These are phyloP conservation scores for Propithecus deckenii DNA, from an alignment of 2,797 vertebrate species.

Conservation along the genomic window DNA sequence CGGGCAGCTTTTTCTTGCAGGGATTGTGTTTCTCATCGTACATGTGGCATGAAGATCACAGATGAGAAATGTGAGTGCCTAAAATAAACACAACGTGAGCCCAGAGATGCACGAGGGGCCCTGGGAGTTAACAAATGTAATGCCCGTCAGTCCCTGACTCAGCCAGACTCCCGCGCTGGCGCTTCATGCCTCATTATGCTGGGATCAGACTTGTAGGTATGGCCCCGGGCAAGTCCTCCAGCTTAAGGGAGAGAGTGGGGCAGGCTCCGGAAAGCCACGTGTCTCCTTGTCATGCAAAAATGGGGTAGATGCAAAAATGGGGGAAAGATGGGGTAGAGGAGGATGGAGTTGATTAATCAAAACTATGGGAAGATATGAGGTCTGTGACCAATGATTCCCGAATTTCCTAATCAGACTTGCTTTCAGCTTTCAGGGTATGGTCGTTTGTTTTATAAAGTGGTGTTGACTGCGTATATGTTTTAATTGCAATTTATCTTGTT, in stretches of 20 bases:
- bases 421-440: neutral
- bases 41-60: slow-evolving; percentile 88
- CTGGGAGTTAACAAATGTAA: slow-evolving; percentile 90
- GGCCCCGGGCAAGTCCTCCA: slow-evolving; percentile 86
- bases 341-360: slow-evolving; percentile 69
- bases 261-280: slow-evolving; percentile 77
- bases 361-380: neutral
- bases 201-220: slow-evolving; percentile 89
- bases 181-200: slow-evolving; percentile 93
- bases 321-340: slow-evolving; percentile 72
- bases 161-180: slow-evolving; percentile 90
- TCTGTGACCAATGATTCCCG: slow-evolving; percentile 46
- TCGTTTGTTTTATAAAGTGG: neutral
- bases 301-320: too few relatives aligned
- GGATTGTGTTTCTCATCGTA: slow-evolving; percentile 80
- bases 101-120: slow-evolving; percentile 87
- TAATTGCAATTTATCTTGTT: slow-evolving; percentile 55
- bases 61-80: slow-evolving; percentile 84
- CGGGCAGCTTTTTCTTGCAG: slow-evolving; percentile 77
- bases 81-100: slow-evolving; percentile 86
- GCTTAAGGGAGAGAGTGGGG: slow-evolving; percentile 79
- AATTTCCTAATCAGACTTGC: neutral
- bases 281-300: slow-evolving; percentile 71
- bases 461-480: neutral
- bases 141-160: slow-evolving; percentile 93